Base-by-base conservation (phyloP, 1,140 invertebrate genomes). In the Drosophila asahinai region DNA sequence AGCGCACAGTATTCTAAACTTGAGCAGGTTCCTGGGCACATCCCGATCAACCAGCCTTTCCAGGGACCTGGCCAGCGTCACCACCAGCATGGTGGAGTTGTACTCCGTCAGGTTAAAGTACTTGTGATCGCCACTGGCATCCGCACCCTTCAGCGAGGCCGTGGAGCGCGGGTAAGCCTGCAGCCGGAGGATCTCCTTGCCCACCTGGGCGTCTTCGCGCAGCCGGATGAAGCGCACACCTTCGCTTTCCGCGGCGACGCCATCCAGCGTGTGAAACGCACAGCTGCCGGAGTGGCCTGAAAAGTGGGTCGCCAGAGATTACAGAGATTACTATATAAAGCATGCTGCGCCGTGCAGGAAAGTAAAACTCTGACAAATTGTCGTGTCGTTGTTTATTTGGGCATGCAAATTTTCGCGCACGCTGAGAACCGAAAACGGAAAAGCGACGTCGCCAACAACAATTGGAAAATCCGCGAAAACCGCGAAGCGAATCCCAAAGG, bases 21-120 rank as follows among this genome's bases (percentile, higher is more conserved):
- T 97, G 27, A 98, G 94, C 45, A 97, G 95, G 93, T 97, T 97
- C 86, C 96, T 95, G 2, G 97, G 97, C 70, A 94, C 94, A 91
- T 97, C 96, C 22, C 95, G 94, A 93, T 98, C 97, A 1, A 97
- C 97, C 15, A 97, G 93, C 55, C 96, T 94, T 78, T 97, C 97
- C 71, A 97, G 91, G 2, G 96, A 96, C 83, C 96, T 95, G 1
- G 96, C 95, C 65, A 98, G 92, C 49, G 95, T 93, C 27, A 98
- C 93, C 3, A 96, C 95, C 58, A 97, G 94, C 30, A 95, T 95
- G 2, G 96, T 97, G 19, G 94, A 90, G 93, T 97, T 97, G 17
- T 91, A 43, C 51, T 92, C 92, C 22, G 71, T 81, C 25, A 93
- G 59, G 43, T 75, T 83, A 45, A 93, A 93, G 70, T 91, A 93